These are phyloP conservation scores for Tribolium madens DNA, from an alignment of 1,140 invertebrate species.

Conservation along the genomic window DNA sequence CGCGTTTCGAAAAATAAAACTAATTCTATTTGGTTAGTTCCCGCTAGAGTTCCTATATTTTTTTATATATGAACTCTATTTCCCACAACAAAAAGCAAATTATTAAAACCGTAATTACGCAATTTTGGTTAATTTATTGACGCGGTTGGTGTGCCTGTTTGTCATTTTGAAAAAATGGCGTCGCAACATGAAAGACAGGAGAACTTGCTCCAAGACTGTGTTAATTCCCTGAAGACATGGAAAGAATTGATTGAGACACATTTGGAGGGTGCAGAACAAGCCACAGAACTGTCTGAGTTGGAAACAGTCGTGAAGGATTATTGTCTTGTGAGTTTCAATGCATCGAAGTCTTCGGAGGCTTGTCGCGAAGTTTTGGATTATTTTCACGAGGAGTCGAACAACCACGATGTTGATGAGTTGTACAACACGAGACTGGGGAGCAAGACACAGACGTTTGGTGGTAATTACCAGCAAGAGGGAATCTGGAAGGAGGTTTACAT, in stretches of 20 bases:
- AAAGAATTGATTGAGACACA: conserved; percentile 54
- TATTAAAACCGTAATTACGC: too few species aligned
- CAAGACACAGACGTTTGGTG: neutral
- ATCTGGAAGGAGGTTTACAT: conserved; percentile 53
- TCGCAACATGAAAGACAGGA: neutral
- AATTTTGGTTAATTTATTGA: too few species aligned
- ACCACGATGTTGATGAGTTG: conserved; percentile 46
- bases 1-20: too few species aligned
- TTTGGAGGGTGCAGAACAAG: conserved; percentile 44
- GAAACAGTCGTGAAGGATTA: conserved; percentile 52
- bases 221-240: conserved; percentile 54
- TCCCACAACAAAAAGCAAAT: too few species aligned
- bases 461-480: conserved; percentile 42
- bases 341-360: conserved; percentile 46
- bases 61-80: too few species aligned
- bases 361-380: conserved; percentile 45
- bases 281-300: conserved; percentile 44
- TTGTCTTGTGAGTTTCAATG: conserved; percentile 48
- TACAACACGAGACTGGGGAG: conserved; percentile 47
- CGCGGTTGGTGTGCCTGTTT: neutral
- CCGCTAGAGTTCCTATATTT: too few species aligned
- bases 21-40: too few species aligned
- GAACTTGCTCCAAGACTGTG: conserved; percentile 35
- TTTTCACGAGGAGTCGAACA: conserved; percentile 43
- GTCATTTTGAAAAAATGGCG: conserved; percentile 1